Percentiles rank a stretch among this genome's conserved stretches.
Evolutionary conservation across 2,888 invertebrate genomes (phyloP).

Genomic region (Elegia similella): DNA sequence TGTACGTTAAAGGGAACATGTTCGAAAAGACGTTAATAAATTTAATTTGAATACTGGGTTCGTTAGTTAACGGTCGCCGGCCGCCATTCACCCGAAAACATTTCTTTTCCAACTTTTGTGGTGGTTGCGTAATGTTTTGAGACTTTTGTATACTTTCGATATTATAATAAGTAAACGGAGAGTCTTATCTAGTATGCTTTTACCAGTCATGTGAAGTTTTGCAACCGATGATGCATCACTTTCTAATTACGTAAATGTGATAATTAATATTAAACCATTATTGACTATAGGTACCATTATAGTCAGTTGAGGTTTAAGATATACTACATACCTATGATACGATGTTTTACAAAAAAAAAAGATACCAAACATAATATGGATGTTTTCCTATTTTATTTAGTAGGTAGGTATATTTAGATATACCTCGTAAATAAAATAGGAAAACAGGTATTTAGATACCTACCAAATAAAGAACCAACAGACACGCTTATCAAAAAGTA

Average conservation of each 20-base stretch:
- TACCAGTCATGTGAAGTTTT: slow-evolving; percentile 5
- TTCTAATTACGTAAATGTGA: slow-evolving; percentile 39
- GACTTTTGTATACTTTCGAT: neutral
- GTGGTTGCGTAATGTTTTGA: neutral
- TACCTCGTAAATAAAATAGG: no score
- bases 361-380: no score
- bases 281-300: slow-evolving; percentile 24
- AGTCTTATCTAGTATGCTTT: neutral
- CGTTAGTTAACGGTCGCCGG: slow-evolving; percentile 64
- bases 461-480: no score
- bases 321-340: no score
- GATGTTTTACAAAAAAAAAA: no score
- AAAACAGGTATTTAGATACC: no score
- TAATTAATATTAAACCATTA: slow-evolving; percentile 23
- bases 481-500: no score
- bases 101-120: slow-evolving; percentile 10
- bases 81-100: slow-evolving; percentile 22
- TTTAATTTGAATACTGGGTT: slow-evolving; percentile 69
- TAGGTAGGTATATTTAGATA: no score
- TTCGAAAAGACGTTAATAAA: slow-evolving; percentile 58
- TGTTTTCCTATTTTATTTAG: no score
- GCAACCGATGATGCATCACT: slow-evolving; percentile 28
- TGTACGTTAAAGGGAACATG: slow-evolving; percentile 31
- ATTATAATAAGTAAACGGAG: slow-evolving; percentile 5
- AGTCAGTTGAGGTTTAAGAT: no score